Evolutionary conservation across 2,888 invertebrate species (phyloP).

Genomic region (Agonopterix heracliana): DNA sequence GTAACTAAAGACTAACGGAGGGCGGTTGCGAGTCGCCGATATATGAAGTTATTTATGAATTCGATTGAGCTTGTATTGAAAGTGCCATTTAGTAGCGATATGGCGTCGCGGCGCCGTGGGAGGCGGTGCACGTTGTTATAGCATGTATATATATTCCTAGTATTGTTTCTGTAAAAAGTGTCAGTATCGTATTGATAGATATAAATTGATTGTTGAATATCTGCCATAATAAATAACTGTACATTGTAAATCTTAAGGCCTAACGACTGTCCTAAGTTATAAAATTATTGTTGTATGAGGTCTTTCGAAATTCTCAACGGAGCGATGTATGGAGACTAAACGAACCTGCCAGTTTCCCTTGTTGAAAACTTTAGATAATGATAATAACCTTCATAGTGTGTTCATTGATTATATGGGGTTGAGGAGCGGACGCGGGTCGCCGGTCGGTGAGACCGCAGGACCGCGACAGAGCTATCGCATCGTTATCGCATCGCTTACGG

Average conservation of each 20-base stretch:
- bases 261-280: constrained; percentile 71
- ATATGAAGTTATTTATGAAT: constrained; percentile 7
- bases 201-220: constrained; percentile 69
- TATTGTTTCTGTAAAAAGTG: constrained; percentile 61
- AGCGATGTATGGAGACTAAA: constrained; percentile 29
- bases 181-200: constrained; percentile 58
- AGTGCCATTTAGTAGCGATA: constrained; percentile 47
- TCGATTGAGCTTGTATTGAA: constrained; percentile 31
- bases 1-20: constrained; percentile 14
- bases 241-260: constrained; percentile 70
- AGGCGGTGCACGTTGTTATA: constrained; percentile 44
- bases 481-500: constrained; percentile 34
- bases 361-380: constrained; percentile 41
- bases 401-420: constrained; percentile 36
- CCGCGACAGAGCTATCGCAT: constrained; percentile 15
- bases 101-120: constrained; percentile 23
- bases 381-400: constrained; percentile 41
- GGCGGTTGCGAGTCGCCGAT: constrained; percentile 19
- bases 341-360: constrained; percentile 34
- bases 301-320: constrained; percentile 39
- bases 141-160: constrained; percentile 48
- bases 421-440: constrained; percentile 22
- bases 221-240: constrained; percentile 73
- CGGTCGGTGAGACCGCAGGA: constrained; percentile 12
- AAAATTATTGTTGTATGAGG: constrained; percentile 56